Evolutionary conservation across 2,113 vertebrate genomes (phyloP).

Genomic region (Saccopteryx leptura): DNA sequence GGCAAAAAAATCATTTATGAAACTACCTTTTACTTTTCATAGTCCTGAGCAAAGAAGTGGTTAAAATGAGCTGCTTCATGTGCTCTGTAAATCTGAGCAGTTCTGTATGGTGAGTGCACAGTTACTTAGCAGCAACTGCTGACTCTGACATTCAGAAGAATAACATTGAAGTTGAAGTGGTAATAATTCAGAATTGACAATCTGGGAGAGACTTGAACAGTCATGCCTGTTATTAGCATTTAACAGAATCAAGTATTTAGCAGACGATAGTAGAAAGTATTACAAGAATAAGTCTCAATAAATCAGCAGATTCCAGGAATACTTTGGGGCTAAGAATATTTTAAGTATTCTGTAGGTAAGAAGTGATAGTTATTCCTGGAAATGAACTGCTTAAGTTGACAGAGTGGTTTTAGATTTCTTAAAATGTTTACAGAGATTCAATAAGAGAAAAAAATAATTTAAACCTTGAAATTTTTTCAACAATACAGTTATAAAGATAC

Average conservation of each 20-base stretch:
- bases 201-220: constrained; percentile 28
- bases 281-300: constrained; percentile 71
- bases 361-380: constrained; percentile 62
- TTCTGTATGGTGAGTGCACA: background rate
- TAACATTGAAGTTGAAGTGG: background rate
- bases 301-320: constrained; percentile 69
- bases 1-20: background rate
- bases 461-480: background rate
- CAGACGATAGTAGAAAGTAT: constrained; percentile 38
- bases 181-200: constrained; percentile 53
- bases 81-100: background rate
- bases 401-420: constrained; percentile 60
- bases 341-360: constrained; percentile 36
- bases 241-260: constrained; percentile 67
- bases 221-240: constrained; percentile 52
- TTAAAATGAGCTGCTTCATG: background rate
- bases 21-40: background rate
- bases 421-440: constrained; percentile 25
- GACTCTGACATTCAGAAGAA: constrained; percentile 21
- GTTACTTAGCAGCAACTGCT: constrained; percentile 36
- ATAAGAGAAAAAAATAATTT: constrained; percentile 56
- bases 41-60: background rate
- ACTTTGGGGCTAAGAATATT: constrained; percentile 13
- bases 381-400: constrained; percentile 43
- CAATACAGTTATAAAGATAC: background rate